Evolutionary conservation across 1,140 invertebrate genomes (phyloP), one percentile per base, ranked within the genome.

Genomic region (Lutraria rhynchaena): DNA sequence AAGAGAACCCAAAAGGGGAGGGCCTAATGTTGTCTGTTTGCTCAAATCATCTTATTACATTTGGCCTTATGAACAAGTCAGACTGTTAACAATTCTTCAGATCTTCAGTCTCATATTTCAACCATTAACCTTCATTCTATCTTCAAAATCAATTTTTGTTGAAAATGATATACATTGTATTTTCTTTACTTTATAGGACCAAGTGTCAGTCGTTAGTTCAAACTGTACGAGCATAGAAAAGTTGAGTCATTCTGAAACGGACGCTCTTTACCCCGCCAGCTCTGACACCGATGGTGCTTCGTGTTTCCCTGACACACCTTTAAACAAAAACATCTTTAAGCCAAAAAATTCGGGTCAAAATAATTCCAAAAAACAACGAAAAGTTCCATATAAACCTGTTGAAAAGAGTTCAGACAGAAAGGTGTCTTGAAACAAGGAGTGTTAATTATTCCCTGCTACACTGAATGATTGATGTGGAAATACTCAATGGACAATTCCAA

Each of bases 271-370:
- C 29, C 60, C 60, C 2, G 75, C 51, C 0, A 65, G 60, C 44
- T 78, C 75, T 0, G 75, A 78, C 35, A 78, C 61, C n/a, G 63
- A 65, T 29, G 63, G 49, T 17, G 41, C 75, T 24, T 78, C 58
- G 4, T 78, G 58, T 33, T 65, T 65, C 33, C 60, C 74, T 27
- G 75, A 78, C 29, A 65, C 44, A 27, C 75, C 75, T 22, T n/a
- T 78, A 53, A 49, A 41, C n/a, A 78, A 67, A 78, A 53, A 78
- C 22, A 78, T 78, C n/a, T 78, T 67, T 53, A 76, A 76, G 33
- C 58, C 58, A 53, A 49, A 60, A 76, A 63, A 29, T 24, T 51
- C 57, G 17, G 46, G 49, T 37, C 60, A 65, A 29, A 67, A 55
- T 61, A 46, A 63, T 51, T 55, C 61, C 51, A 55, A 58, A 31